Conservation (phyloP, 1,140 invertebrate species). For the Monochamus saltuarius region DNA sequence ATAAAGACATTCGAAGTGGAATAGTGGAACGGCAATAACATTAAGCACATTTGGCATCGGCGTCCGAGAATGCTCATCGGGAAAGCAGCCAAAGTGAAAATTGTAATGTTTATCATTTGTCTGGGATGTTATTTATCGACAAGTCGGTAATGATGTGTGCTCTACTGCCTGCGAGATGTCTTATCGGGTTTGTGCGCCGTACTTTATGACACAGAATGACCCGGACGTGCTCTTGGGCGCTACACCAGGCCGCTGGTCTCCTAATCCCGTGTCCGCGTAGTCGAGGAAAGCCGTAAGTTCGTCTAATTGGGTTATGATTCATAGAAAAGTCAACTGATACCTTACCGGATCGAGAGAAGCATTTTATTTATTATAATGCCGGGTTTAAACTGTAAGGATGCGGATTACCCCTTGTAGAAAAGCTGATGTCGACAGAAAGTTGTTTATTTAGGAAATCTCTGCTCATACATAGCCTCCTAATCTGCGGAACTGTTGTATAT, state of each 20-base stretch:
- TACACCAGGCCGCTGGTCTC: too few relatives aligned
- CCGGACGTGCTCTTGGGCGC: conserved; percentile 4
- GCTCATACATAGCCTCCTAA: too few relatives aligned
- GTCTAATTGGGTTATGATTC: conserved; percentile 24
- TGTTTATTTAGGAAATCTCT: too few relatives aligned
- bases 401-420: not conserved
- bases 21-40: conserved; percentile 9
- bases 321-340: conserved; percentile 23
- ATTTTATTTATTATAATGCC: conserved; percentile 22
- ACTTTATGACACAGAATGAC: conserved; percentile 13
- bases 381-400: conserved; percentile 19
- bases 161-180: not conserved
- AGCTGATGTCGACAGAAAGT: too few relatives aligned
- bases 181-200: conserved; percentile 4
- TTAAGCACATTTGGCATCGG: conserved; percentile 13
- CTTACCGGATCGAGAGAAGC: conserved; percentile 17
- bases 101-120: conserved; percentile 12
- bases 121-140: conserved; percentile 9
- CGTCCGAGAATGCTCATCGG: not conserved
- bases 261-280: conserved; percentile 2
- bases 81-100: conserved; percentile 7
- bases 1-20: not conserved
- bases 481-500: too few relatives aligned
- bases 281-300: conserved; percentile 17
- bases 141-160: conserved; percentile 12